These are phyloP conservation scores for Galemys pyrenaicus DNA, from an alignment of 2,113 vertebrate species.

Conservation along the genomic window DNA sequence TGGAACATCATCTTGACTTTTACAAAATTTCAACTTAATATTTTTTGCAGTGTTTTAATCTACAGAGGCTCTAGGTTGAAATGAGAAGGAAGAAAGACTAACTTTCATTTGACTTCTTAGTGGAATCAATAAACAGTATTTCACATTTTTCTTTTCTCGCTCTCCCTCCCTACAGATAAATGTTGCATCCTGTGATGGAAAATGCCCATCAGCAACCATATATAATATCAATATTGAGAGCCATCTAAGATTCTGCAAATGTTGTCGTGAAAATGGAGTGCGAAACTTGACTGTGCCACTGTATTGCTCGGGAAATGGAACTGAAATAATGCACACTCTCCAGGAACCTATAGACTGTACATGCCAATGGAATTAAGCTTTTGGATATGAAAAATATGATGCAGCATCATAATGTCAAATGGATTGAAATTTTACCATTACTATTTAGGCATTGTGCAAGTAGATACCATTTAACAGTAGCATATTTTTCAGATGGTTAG, in stretches of 20 bases:
- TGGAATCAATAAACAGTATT: background rate
- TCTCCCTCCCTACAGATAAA: constrained; percentile 86
- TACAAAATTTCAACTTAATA: background rate
- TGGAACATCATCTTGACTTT: background rate
- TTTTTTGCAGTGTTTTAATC: background rate
- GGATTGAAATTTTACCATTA: background rate
- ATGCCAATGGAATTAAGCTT: constrained; percentile 95
- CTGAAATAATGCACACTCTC: constrained; percentile 91
- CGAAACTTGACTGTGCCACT: constrained; percentile 92
- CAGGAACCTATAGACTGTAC: constrained; percentile 96
- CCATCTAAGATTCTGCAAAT: constrained; percentile 98
- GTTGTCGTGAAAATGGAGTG: constrained; percentile 94
- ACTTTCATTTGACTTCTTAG: background rate
- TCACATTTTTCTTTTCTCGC: background rate
- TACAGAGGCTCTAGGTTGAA: background rate
- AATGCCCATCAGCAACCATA: constrained; percentile 98
- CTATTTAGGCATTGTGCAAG: constrained; percentile 30
- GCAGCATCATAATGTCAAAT: background rate
- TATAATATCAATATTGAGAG: constrained; percentile 99
- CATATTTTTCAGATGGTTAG: background rate
- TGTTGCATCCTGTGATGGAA: constrained; percentile 96
- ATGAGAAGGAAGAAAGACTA: background rate
- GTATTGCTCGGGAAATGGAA: constrained; percentile 95
- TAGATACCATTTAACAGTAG: constrained; percentile 3
- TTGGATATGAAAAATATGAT: background rate